Evolutionary conservation across 2,888 invertebrate species (phyloP).

Genomic region (Harpalus rufipes): DNA sequence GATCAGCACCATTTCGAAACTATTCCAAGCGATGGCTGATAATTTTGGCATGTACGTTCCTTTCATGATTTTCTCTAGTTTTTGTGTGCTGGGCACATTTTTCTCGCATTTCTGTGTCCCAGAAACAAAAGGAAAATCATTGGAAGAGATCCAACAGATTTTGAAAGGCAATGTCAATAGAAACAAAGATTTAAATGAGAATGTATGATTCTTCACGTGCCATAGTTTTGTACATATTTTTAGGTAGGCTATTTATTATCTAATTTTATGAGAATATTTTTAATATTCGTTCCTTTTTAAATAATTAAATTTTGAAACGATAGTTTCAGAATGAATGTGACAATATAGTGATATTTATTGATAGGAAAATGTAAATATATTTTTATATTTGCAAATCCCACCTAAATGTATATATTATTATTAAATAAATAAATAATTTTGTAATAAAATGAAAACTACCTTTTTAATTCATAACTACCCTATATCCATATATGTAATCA

Average conservation of each 20-base stretch:
- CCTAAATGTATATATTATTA: slow-evolving; percentile 35
- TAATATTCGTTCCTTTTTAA: slow-evolving; percentile 47
- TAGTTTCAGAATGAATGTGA: slow-evolving; percentile 31
- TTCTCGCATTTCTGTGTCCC: slow-evolving; percentile 72
- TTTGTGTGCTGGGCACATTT: slow-evolving; percentile 69
- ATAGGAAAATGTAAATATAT: slow-evolving; percentile 51
- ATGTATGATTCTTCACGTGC: slow-evolving; percentile 57
- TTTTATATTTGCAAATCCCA: slow-evolving; percentile 59
- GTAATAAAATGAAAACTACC: slow-evolving; percentile 18
- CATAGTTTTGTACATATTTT: slow-evolving; percentile 52
- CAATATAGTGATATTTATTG: slow-evolving; percentile 63
- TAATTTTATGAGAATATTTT: slow-evolving; percentile 13
- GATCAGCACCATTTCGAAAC: slow-evolving; percentile 70
- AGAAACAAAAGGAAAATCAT: slow-evolving; percentile 74
- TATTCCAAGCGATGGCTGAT: slow-evolving; percentile 72
- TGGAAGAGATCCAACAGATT: slow-evolving; percentile 74
- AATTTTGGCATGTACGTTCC: slow-evolving; percentile 72
- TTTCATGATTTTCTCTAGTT: slow-evolving; percentile 71
- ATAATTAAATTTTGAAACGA: slow-evolving; percentile 24
- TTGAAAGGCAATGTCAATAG: slow-evolving; percentile 70
- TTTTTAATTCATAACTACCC: slow-evolving; percentile 8
- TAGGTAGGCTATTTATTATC: slow-evolving; percentile 46
- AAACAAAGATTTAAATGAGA: slow-evolving; percentile 58
- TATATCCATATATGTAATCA: not conserved
- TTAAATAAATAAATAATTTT: slow-evolving; percentile 53